Conservation (phyloP, 2,888 invertebrate genomes). For the Eristalis tenax region DNA sequence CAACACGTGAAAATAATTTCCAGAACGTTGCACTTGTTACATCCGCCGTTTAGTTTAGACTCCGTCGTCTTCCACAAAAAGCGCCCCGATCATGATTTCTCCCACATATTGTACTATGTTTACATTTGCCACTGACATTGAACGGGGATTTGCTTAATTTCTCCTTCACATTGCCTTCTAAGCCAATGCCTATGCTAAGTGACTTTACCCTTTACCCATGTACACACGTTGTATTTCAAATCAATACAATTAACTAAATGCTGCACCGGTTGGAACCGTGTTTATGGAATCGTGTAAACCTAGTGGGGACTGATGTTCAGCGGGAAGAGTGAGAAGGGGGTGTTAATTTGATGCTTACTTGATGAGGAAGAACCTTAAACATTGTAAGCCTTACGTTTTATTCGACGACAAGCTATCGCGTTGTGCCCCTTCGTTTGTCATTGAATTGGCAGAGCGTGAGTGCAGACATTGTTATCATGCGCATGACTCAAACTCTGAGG, state of each 20-base stretch:
- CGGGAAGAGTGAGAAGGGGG: not conserved
- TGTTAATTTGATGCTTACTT: not conserved
- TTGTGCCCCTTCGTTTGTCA: too few relatives aligned
- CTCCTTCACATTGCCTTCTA: conserved; percentile 18
- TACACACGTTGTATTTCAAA: not conserved
- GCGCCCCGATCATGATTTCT: conserved; percentile 48
- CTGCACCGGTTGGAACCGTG: not conserved
- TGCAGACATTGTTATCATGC: too few relatives aligned
- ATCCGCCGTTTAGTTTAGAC: conserved; percentile 15
- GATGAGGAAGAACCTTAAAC: not conserved
- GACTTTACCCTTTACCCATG: not conserved
- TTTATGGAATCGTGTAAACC: conserved; percentile 18
- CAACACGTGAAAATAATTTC: conserved; percentile 65
- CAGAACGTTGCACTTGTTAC: conserved; percentile 65
- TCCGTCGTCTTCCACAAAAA: conserved; percentile 22
- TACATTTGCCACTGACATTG: conserved; percentile 53
- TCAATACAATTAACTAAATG: conserved; percentile 24
- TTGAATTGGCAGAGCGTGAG: too few relatives aligned
- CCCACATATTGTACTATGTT: not conserved
- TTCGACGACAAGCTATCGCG: too few relatives aligned
- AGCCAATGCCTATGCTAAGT: not conserved
- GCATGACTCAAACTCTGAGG: too few relatives aligned
- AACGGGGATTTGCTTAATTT: conserved; percentile 45
- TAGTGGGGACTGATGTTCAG: not conserved
- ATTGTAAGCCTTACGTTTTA: too few relatives aligned